Evolutionary conservation across 1,140 invertebrate genomes (phyloP), one percentile per base, ranked within the genome.

Genomic region (Listronotus oregonensis): DNA sequence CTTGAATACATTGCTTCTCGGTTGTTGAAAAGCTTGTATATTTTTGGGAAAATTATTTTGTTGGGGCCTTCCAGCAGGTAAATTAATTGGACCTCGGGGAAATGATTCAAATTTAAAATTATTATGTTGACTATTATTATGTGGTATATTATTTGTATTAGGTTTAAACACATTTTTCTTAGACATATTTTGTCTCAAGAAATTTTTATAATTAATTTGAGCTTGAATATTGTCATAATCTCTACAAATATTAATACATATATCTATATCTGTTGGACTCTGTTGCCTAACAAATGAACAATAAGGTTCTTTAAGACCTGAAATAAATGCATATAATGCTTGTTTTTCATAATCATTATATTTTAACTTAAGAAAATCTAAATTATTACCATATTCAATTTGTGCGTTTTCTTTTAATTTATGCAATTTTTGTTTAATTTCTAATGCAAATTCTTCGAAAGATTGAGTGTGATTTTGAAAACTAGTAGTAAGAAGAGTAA

Each of bases 141-240:
- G 21, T 27, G 9, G 2, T 10, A 10, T 1, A n/a, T n/a, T n/a
- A n/a, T n/a, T n/a, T n/a, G n/a, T n/a, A n/a, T n/a, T n/a, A 18
- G 44, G 44, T 18, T 8, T 14, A 47, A 39, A 31, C 3, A 55
- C n/a, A 15, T 54, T 34, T 54, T 54, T 54, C 37, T 14, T 39
- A 3, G 52, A 43, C n/a, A 39, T 55, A 14, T 55, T 39, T 55
- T 55, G 51, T 31, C 17, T 1, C 5, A 27, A 10, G n/a, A 47
- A 47, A 14, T 55, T 34, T 55, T 55, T 55, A 43, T 55, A 39
- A 39, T 55, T 55, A 55, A 55, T 55, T 55, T 39, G 52, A 18
- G 37, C 14, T 18, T 39, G 52, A 1, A 55, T 43, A 43, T 55
- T 55, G 15, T 55, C 52, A 18, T 55, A 55, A 2, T 55, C 31